A percentile compares a stretch with the other conserved stretches of the same genome.
phyloP scores from a whole-genome alignment of 2,797 vertebrate genomes.

The Pitangus sulphuratus region DNA sequence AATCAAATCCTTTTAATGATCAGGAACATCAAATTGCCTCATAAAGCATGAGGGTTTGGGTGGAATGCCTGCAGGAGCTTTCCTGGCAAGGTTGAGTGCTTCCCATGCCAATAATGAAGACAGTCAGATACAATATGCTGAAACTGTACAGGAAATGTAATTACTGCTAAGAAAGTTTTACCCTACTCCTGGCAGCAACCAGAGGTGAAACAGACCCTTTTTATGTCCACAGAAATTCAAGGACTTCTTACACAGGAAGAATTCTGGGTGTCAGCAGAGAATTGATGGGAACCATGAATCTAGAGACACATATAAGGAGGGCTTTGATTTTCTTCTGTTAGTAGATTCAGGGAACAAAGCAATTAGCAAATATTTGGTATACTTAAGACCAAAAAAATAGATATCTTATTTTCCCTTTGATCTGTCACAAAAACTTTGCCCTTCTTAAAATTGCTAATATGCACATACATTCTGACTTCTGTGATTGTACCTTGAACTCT shows the following conservation, averaged over 20 bases:
- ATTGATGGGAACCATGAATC: not conserved
- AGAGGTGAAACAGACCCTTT: not conserved
- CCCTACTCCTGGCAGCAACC: not conserved
- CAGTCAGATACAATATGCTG: not conserved
- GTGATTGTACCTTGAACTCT: not conserved
- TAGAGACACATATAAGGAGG: not conserved
- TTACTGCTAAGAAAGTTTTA: not conserved
- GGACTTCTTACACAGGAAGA: not conserved
- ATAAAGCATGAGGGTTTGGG: not conserved
- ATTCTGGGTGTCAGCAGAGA: not conserved
- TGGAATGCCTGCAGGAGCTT: not conserved
- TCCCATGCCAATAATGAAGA: not conserved
- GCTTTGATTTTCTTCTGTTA: not conserved
- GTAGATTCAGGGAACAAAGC: not conserved
- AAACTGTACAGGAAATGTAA: not conserved
- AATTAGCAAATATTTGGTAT: not conserved
- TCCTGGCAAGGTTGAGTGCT: not conserved
- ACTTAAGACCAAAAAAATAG: not conserved
- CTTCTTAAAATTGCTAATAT: not conserved
- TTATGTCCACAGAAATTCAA: not conserved
- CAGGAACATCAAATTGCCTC: not conserved
- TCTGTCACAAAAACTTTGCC: not conserved
- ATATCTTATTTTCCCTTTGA: not conserved
- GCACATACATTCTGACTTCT: not conserved
- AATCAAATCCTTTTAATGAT: not conserved